These are phyloP conservation scores for Danio jaintianensis DNA, from an alignment of 2,797 vertebrate species.

Conservation along the genomic window DNA sequence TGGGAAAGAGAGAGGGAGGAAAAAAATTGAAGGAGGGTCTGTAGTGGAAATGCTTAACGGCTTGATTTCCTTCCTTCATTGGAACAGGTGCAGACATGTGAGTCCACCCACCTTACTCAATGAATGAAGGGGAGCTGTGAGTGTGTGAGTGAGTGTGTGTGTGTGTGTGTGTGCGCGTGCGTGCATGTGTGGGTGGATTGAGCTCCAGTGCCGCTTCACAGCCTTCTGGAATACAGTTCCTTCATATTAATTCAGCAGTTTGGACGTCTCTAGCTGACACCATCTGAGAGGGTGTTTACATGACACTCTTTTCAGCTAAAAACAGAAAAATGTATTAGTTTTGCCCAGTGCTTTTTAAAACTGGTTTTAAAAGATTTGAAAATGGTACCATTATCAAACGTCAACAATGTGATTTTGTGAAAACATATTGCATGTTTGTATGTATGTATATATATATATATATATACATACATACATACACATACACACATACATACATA, in stretches of 20 bases:
- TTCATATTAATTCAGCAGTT: neutral
- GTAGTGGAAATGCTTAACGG: slow-evolving; percentile 23
- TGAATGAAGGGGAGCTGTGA: neutral
- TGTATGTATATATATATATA: too few relatives aligned
- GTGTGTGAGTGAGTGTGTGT: too few relatives aligned
- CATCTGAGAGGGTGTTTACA: neutral
- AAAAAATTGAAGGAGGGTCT: slow-evolving; percentile 18
- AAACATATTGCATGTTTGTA: too few relatives aligned
- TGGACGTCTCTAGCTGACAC: neutral
- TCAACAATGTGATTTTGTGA: too few relatives aligned
- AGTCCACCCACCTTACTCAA: slow-evolving; percentile 6
- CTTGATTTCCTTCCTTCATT: slow-evolving; percentile 38
- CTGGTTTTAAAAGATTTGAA: too few relatives aligned
- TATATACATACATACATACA: too few relatives aligned
- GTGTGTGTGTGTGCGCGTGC: too few relatives aligned
- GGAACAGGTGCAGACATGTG: slow-evolving; percentile 46
- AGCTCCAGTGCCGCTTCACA: slow-evolving; percentile 33
- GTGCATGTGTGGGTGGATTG: neutral
- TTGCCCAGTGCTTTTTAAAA: too few relatives aligned
- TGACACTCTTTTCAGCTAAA: too few relatives aligned
- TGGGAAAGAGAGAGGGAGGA: slow-evolving; percentile 24
- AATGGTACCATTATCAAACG: too few relatives aligned
- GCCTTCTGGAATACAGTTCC: slow-evolving; percentile 1
- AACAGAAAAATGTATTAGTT: too few relatives aligned
- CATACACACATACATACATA: too few relatives aligned